Conservation (phyloP, 2,888 invertebrate genomes). For the Geotrupes spiniger region DNA sequence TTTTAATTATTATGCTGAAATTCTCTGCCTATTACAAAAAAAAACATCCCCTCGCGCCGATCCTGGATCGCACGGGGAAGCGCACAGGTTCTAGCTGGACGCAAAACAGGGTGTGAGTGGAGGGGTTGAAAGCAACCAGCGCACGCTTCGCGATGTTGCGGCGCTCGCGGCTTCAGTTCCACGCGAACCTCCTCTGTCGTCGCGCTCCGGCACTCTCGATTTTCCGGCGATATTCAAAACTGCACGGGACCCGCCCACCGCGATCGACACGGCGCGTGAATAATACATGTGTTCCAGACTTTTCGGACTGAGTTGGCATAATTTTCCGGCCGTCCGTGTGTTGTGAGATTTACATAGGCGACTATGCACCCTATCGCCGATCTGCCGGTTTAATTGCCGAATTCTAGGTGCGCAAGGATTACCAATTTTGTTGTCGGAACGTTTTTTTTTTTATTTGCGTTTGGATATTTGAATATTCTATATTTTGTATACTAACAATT, state of each 20-base stretch:
- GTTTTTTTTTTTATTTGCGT: too few species aligned
- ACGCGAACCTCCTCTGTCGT: constrained; percentile 38
- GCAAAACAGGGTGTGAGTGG: constrained; percentile 16
- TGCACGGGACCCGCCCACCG: constrained; percentile 39
- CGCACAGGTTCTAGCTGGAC: constrained; percentile 8
- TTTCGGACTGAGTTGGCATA: constrained; percentile 32
- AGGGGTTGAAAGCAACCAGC: constrained; percentile 33
- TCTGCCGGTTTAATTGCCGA: constrained; percentile 25
- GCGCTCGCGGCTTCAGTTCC: constrained; percentile 39
- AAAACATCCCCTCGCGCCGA: constrained; percentile 18
- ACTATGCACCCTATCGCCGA: constrained; percentile 29
- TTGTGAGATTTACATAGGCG: constrained; percentile 34
- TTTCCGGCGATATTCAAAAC: constrained; percentile 31
- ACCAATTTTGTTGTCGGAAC: constrained; percentile 16
- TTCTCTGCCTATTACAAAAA: too few species aligned
- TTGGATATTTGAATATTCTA: too few species aligned
- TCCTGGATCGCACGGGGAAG: constrained; percentile 23
- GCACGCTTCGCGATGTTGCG: constrained; percentile 39
- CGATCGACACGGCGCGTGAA: constrained; percentile 26
- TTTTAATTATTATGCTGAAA: too few species aligned
- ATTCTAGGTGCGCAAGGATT: constrained; percentile 2
- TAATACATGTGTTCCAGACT: constrained; percentile 35
- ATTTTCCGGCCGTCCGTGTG: constrained; percentile 26
- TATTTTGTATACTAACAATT: too few species aligned
- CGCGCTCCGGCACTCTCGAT: constrained; percentile 1